Percentiles rank a stretch among this genome's conserved stretches.
Conservation (phyloP, 2,888 invertebrate genomes). For the Lithodes maja region DNA sequence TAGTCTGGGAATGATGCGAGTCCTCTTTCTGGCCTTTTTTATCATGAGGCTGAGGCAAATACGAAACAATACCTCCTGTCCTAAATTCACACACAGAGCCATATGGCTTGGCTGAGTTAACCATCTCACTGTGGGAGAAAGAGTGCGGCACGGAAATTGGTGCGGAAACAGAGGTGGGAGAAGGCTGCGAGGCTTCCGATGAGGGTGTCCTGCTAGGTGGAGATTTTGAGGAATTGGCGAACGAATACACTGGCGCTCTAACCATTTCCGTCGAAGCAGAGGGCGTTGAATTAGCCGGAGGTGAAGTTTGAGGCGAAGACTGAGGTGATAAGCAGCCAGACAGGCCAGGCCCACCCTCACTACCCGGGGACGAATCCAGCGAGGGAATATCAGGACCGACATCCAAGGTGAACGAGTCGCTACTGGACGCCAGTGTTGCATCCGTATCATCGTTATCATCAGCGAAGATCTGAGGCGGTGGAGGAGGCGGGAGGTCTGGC, state of each 20-base stretch:
- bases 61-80: conserved; percentile 11
- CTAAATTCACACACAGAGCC: conserved; percentile 56
- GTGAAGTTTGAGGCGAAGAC: conserved; percentile 42
- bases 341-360: conserved; percentile 48
- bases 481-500: conserved; percentile 39
- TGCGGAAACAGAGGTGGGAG: conserved; percentile 54
- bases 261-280: conserved; percentile 51
- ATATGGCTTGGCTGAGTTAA: conserved; percentile 42
- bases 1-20: conserved; percentile 37
- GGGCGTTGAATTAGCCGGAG: conserved; percentile 46
- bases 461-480: conserved; percentile 23
- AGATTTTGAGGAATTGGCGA: conserved; percentile 23
- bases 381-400: conserved; percentile 58
- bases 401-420: conserved; percentile 66
- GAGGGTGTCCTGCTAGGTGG: conserved; percentile 31
- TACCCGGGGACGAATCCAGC: conserved; percentile 50
- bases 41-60: conserved; percentile 16
- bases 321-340: conserved; percentile 17
- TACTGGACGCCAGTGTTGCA: conserved; percentile 67
- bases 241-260: background rate
- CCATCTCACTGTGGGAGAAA: conserved; percentile 54
- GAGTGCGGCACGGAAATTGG: conserved; percentile 38
- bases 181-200: conserved; percentile 33
- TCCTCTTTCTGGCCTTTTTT: conserved; percentile 33
- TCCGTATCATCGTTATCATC: conserved; percentile 63